Base-by-base conservation (phyloP, 1,140 invertebrate species). In the Physella acuta region DNA sequence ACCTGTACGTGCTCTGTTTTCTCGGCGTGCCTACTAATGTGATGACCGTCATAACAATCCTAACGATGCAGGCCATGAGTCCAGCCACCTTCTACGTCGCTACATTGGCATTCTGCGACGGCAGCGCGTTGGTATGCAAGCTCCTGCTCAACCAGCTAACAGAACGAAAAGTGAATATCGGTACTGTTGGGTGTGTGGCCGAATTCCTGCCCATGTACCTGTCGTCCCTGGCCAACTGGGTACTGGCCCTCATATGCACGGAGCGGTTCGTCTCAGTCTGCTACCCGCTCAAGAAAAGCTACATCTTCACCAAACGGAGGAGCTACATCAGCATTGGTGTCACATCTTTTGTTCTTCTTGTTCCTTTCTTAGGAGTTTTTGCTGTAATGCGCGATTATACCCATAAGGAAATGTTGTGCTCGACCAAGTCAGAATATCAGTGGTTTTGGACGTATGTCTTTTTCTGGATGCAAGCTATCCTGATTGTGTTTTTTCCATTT, bases 211-310 rank as follows among this genome's bases (percentile, higher is more conserved):
- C 26, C 37, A 59, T 31, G 34, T 67, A 59, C 49, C 20, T 70
- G 30, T 28, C 51, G 33, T 56, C 55, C 30, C 62, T 71, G 28
- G 60, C 79, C 24, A 79, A 78, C 55, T 80, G 79, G 79, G 72
- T 78, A 36, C 64, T 80, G 14, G 75, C 79, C 28, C 68, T 74
- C 11, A 76, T 80, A 60, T 77, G 76, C 30, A 36, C 74, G 1
- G 79, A 80, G 68, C 55, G 79, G 8, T 80, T 79, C 52, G 66
- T 79, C 11, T 77, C 79, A 1, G 75, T 80, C 2, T 74, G 70
- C 71, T 78, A 76, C 44, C 79, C 79, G 0, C 65, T 80, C 8
- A 75, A 75, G 68, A 73, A 78, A 11, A 71, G 64, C 11, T 61
- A 73, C 26, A 51, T 78, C 14, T 78, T 77, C 61, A 72, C 73